Base-by-base conservation (phyloP, 2,797 vertebrate genomes). In the Esox lucius region DNA sequence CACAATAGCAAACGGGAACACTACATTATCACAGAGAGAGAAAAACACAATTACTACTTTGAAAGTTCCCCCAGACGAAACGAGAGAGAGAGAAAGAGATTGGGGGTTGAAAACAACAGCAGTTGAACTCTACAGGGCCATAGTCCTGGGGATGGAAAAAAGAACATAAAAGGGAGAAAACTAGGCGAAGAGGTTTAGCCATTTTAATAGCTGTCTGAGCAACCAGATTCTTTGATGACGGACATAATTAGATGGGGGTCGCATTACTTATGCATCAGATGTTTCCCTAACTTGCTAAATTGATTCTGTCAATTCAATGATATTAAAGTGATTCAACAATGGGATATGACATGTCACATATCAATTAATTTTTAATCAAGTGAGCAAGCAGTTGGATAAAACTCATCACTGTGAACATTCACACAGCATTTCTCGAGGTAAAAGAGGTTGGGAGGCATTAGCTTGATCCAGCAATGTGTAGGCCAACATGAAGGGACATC, bases 41-140 rank as follows among this genome's bases (percentile, higher is more conserved):
- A 81, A 72, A 46, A 88, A 88, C 84, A 87, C 88, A 86, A 89
- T 89, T 89, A 90, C 88, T 90, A 86, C 86, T 86, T 83, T 84
- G 9, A 33, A 62, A 75, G 87, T 85, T 83, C 79, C 53, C 80
- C 78, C 81, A 51, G 79, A 75, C 84, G 86, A 81, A 13, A 65
- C 73, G 3, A n/a, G 59, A 78, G 74, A 72, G 74, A 70, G 7
- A n/a, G 66, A 62, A 12, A 62, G 22, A 62, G 42, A 13, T 46
- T 46, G 12, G 0, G 12, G 42, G 3, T 7, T 46, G 42, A 13
- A 46, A 46, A 31, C 24, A 88, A 87, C 78, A 83, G 79, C 80
- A 77, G 79, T 24, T 77, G 80, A 84, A 73, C 68, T 39, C 26
- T 39, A 24, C 4, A 8, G 22, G n/a, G 35, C 49, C 24, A 5